Percentiles rank a stretch among this genome's conserved stretches.
These are phyloP conservation scores for Capromys pilorides DNA, from an alignment of 2,797 vertebrate species.

Conservation along the genomic window DNA sequence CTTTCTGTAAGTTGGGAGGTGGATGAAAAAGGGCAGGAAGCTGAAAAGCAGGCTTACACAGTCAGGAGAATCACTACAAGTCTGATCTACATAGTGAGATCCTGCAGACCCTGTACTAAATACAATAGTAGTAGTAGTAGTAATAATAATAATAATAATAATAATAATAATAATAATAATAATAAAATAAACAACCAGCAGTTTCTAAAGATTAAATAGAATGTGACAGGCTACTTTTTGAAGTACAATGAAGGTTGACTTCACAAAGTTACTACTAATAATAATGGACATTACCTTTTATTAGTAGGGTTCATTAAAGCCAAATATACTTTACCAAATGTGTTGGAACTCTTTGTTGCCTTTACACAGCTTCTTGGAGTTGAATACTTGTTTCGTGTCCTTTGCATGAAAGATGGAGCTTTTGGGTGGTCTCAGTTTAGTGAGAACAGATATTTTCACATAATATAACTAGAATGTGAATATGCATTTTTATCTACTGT, in stretches of 20 bases:
- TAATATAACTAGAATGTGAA: neutral
- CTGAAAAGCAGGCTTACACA: neutral
- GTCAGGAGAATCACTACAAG: neutral
- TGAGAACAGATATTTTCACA: conserved; percentile 3
- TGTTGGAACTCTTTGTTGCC: neutral
- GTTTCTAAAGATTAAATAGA: neutral
- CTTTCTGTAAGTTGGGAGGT: neutral
- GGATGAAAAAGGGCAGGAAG: neutral
- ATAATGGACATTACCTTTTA: neutral
- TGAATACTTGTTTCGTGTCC: neutral
- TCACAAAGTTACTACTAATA: neutral
- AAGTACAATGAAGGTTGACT: neutral
- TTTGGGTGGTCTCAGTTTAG: neutral
- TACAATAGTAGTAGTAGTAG: no score
- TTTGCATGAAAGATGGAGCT: neutral
- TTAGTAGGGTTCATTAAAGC: neutral
- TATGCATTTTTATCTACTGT: neutral
- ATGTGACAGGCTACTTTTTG: neutral
- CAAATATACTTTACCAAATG: neutral
- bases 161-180: no score
- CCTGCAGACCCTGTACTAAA: no score
- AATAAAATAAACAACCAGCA: neutral
- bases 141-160: no score
- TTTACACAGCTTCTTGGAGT: neutral
- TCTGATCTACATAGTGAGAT: no score